Conservation (phyloP, 2,797 vertebrate species). For the Dermochelys coriacea region DNA sequence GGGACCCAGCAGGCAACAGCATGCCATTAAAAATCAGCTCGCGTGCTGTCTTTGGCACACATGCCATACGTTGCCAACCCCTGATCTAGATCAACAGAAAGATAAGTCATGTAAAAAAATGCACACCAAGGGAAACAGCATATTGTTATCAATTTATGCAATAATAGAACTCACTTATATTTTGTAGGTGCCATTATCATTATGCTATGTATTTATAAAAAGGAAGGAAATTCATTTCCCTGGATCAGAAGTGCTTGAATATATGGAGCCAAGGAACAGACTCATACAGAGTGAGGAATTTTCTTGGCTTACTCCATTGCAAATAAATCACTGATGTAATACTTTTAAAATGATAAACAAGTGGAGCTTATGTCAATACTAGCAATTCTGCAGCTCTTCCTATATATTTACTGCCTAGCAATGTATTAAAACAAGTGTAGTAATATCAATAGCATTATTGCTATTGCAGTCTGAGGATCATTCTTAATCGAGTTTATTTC, state of each 20-base stretch:
- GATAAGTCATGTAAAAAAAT: neutral
- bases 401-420: neutral
- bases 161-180: neutral
- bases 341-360: neutral
- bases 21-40: no score
- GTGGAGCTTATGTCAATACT: neutral
- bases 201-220: neutral
- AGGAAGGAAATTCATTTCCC: neutral
- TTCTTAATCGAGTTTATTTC: neutral
- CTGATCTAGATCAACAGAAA: no score
- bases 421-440: conserved; percentile 16
- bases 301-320: neutral
- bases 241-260: neutral
- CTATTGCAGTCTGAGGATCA: neutral
- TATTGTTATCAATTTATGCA: neutral
- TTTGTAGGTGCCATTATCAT: neutral
- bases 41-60: no score
- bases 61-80: no score
- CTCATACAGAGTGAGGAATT: neutral
- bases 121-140: neutral
- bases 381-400: neutral
- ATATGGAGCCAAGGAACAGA: neutral
- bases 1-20: no score
- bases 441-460: neutral
- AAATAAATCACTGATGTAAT: neutral